A percentile compares a stretch with the other conserved stretches of the same genome.
These are phyloP conservation scores for Chascanopsetta lugubris DNA, from an alignment of 2,113 vertebrate species.

Conservation along the genomic window DNA sequence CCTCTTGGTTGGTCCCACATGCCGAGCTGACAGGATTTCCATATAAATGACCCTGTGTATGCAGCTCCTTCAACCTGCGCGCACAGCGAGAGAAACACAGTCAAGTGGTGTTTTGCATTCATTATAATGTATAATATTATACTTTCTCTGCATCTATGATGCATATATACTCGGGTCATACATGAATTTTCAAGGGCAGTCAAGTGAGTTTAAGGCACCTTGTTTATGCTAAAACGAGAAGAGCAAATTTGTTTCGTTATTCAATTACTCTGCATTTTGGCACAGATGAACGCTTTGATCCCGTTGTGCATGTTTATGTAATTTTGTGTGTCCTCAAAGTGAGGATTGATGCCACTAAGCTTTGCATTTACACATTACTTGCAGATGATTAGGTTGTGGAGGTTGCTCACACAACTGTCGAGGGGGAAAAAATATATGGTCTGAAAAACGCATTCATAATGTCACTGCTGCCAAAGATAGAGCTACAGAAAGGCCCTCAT, in stretches of 20 bases:
- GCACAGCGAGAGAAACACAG: neutral
- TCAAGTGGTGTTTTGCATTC: neutral
- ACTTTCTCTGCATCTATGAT: neutral
- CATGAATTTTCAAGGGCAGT: neutral
- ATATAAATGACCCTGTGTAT: constrained; percentile 93
- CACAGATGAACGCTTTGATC: too few relatives aligned
- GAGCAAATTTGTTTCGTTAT: neutral
- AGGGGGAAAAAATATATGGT: too few relatives aligned
- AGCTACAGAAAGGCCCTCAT: too few relatives aligned
- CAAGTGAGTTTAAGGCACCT: neutral
- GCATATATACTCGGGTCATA: neutral
- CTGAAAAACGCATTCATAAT: too few relatives aligned
- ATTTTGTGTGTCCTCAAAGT: too few relatives aligned
- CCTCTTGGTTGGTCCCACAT: constrained; percentile 86
- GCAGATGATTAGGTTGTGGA: too few relatives aligned
- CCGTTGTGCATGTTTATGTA: too few relatives aligned
- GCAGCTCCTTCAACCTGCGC: constrained; percentile 91
- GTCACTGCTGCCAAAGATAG: too few relatives aligned
- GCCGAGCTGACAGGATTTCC: constrained; percentile 83
- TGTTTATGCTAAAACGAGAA: neutral
- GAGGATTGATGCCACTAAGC: too few relatives aligned
- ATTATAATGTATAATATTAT: neutral
- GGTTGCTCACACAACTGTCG: too few relatives aligned
- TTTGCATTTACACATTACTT: too few relatives aligned
- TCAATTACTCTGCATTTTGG: neutral